Conservation (phyloP, 2,797 vertebrate genomes). For the Picus viridis region DNA sequence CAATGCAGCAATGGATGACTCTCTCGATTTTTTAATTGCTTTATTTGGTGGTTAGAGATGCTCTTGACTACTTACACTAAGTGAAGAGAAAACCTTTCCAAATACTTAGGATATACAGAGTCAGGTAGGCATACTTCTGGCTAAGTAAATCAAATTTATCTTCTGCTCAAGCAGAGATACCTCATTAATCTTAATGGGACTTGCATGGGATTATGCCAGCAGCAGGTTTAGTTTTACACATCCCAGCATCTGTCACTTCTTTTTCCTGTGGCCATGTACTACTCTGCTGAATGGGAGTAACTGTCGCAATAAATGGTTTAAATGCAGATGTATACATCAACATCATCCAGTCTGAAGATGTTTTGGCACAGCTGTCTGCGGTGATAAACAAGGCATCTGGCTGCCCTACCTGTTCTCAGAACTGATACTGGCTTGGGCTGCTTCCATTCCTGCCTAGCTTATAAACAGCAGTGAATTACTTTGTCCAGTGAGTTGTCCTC, state of each 20-base stretch:
- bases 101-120: neutral
- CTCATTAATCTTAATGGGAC: conserved; percentile 53
- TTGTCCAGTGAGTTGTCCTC: neutral
- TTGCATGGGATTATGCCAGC: neutral
- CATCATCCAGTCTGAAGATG: neutral
- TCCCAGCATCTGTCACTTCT: conserved; percentile 8
- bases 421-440: neutral
- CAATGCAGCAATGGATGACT: neutral
- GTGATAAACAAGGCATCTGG: conserved; percentile 36
- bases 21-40: conserved; percentile 1
- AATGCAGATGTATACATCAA: neutral
- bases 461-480: neutral
- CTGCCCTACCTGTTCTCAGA: neutral
- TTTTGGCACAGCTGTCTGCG: neutral
- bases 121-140: neutral
- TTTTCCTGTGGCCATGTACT: neutral
- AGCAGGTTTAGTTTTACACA: conserved; percentile 17
- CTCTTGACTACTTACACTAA: neutral
- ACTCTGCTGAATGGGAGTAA: neutral
- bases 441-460: neutral
- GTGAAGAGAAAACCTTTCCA: neutral
- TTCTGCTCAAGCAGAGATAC: conserved; percentile 34
- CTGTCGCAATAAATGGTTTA: neutral
- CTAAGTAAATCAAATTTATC: conserved; percentile 28
- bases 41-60: conserved; percentile 1